Base-by-base conservation (phyloP, 2,113 vertebrate genomes). In the Cheilinus undulatus region DNA sequence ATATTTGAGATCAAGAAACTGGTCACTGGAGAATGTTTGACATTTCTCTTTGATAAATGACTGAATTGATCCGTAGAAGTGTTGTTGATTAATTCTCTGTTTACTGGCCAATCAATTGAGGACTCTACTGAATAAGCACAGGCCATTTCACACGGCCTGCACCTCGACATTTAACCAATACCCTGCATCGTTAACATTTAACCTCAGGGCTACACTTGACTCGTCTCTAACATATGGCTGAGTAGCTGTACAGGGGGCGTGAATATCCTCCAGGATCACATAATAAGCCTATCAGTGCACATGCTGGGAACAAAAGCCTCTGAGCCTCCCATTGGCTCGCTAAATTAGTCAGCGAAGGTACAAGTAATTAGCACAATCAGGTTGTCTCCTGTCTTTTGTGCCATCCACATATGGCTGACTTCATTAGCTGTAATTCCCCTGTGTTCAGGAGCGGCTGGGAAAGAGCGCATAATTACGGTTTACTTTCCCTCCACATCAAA, bases 291-390 rank as follows among this genome's bases (percentile, higher is more conserved):
- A 79, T 86, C 82, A 76, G 27, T 81, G 86, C 83, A 87, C 78
- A 84, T 72, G 68, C 57, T 60, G 23, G 52, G 63, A 82, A 88
- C 86, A 83, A 90, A 85, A 78, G 80, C 69, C 69, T 59, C 24
- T 6, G 51, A 79, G 79, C 76, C 68, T 82, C 78, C 53, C 23
- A 53, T 40, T 71, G 73, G 30, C 43, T 78, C 22, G 7, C 78
- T 73, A 78, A 88, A 90, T 90, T 77, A 85, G 57, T 27, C 73
- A 49, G 76, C 27, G 56, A 75, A 77, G 89, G 72, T 82, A 58
- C 9, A 4, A 42, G 79, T 89, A 90, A 92, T 92, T 89, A 88
- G 71, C 67, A 63, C 83, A 68, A 78, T 89, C 84, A 82, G 80
- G 83, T 82, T 88, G 67, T 86, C 80, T 79, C 73, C 60, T 67